These are phyloP conservation scores for Coregonus clupeaformis DNA, from an alignment of 2,113 vertebrate species.

Conservation along the genomic window DNA sequence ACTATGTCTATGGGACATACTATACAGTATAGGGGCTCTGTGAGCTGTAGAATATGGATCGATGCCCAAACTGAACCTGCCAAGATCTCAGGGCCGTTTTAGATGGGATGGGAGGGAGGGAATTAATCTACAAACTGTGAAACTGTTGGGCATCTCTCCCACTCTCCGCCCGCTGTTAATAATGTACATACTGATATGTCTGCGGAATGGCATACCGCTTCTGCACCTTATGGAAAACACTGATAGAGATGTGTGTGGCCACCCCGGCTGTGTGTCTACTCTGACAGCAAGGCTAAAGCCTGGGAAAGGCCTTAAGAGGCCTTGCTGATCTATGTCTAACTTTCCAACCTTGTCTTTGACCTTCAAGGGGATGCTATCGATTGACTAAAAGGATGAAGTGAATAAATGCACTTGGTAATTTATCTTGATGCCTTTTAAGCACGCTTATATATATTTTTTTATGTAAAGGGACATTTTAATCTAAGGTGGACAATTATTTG, in stretches of 20 bases:
- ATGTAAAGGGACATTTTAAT: conserved; percentile 7
- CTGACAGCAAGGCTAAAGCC: neutral
- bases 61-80: conserved; percentile 1
- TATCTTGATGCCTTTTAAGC: conserved; percentile 4
- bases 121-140: conserved; percentile 24
- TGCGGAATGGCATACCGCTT: conserved; percentile 53
- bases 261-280: neutral
- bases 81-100: conserved; percentile 15
- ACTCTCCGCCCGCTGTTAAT: conserved; percentile 35
- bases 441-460: neutral
- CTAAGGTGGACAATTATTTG: neutral
- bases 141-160: conserved; percentile 1
- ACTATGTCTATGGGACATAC: neutral
- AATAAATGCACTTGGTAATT: conserved; percentile 7
- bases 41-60: neutral
- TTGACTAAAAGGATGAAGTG: neutral
- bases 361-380: neutral
- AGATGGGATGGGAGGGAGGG: conserved; percentile 31
- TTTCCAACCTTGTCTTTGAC: neutral
- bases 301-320: neutral
- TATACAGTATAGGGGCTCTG: conserved; percentile 2
- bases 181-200: conserved; percentile 53
- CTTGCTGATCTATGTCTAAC: neutral
- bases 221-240: conserved; percentile 68
- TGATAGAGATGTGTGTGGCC: conserved; percentile 20